These are phyloP conservation scores for Pteronura brasiliensis DNA, from an alignment of 2,113 vertebrate species.

Conservation along the genomic window DNA sequence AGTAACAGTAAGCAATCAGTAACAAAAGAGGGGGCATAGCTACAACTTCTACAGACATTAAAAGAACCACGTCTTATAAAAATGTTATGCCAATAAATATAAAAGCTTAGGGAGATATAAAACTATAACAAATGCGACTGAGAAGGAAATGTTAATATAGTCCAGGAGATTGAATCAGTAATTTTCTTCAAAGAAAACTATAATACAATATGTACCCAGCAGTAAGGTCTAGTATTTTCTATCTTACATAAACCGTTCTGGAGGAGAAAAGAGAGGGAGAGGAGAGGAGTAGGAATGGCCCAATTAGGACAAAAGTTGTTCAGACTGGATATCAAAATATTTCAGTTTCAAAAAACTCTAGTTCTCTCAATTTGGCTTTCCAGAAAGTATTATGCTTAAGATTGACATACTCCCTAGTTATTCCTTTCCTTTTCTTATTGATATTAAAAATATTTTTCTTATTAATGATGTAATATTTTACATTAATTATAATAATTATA, in stretches of 20 bases:
- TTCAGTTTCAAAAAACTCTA: not conserved
- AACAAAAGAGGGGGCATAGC: not conserved
- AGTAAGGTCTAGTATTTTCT: not conserved
- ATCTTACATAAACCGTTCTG: not conserved
- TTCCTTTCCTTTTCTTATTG: not conserved
- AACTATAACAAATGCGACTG: not conserved
- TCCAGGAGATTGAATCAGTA: not conserved
- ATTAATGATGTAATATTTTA: not conserved
- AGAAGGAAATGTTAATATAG: not conserved
- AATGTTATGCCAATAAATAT: not conserved
- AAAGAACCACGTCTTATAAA: not conserved
- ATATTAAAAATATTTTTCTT: not conserved
- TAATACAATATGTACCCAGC: not conserved
- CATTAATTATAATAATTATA: not conserved
- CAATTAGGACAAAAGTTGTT: not conserved
- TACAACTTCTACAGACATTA: not conserved
- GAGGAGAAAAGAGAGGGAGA: not conserved
- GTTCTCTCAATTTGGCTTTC: not conserved
- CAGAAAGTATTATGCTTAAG: not conserved
- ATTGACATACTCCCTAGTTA: not conserved
- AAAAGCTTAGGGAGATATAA: not conserved
- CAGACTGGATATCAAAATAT: not conserved
- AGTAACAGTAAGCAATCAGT: not conserved
- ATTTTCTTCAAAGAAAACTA: not conserved
- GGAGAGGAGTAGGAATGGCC: not conserved